Percentiles rank a stretch among this genome's conserved stretches.
Evolutionary conservation across 1,140 invertebrate species (phyloP).

Genomic region (Pemphigus obesinymphae): DNA sequence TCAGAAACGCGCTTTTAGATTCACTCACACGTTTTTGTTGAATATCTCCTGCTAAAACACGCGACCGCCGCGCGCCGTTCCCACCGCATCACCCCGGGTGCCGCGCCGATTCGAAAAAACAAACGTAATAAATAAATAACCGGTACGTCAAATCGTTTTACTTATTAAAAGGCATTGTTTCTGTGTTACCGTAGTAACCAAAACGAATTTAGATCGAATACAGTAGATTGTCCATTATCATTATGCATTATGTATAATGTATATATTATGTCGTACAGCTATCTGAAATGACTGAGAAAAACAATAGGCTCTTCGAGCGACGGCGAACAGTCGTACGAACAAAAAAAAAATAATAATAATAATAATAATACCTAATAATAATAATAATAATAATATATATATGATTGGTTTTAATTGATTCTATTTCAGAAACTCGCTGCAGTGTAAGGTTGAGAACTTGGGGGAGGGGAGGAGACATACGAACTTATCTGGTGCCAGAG

Average conservation of each 20-base stretch:
- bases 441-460: too few species aligned
- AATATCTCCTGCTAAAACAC: not conserved
- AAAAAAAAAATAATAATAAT: not conserved
- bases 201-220: conserved; percentile 11
- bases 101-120: conserved; percentile 13
- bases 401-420: too few species aligned
- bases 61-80: not conserved
- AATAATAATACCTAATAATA: too few species aligned
- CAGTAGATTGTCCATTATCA: not conserved
- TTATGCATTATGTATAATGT: too few species aligned
- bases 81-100: not conserved
- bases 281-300: not conserved
- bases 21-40: not conserved
- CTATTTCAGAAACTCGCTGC: too few species aligned
- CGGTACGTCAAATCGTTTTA: not conserved
- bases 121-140: conserved; percentile 22
- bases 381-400: too few species aligned
- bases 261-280: too few species aligned
- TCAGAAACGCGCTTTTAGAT: conserved; percentile 1
- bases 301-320: not conserved
- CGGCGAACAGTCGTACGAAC: not conserved
- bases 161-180: conserved; percentile 1
- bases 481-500: too few species aligned
- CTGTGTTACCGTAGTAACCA: conserved; percentile 10
- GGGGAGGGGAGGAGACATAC: too few species aligned